Conservation (phyloP, 2,888 invertebrate genomes). For the Hedya salicella region DNA sequence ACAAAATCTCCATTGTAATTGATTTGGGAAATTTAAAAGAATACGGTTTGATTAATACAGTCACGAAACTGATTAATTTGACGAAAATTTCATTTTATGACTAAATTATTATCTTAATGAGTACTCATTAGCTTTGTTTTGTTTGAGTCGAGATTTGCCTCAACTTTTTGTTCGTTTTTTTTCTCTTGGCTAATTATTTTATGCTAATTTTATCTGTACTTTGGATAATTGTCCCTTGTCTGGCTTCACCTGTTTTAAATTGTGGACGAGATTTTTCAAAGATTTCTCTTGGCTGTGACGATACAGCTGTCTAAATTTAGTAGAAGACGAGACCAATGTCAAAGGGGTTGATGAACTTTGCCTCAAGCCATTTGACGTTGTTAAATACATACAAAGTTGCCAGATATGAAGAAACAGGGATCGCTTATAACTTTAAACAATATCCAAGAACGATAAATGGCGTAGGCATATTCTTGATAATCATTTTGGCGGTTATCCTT, state of each 20-base stretch:
- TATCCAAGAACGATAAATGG: no score
- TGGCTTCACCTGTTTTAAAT: slow-evolving; percentile 40
- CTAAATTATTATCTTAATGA: slow-evolving; percentile 68
- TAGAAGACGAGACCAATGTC: not conserved
- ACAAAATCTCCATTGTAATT: not conserved
- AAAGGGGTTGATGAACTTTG: not conserved
- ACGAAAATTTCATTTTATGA: slow-evolving; percentile 58
- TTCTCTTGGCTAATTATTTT: slow-evolving; percentile 67
- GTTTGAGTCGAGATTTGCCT: slow-evolving; percentile 54
- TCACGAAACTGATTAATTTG: slow-evolving; percentile 19
- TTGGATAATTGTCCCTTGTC: slow-evolving; percentile 56
- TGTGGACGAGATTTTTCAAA: slow-evolving; percentile 24
- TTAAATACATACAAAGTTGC: no score
- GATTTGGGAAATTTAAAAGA: not conserved
- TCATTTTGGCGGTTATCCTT: no score
- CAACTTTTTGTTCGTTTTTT: slow-evolving; percentile 54
- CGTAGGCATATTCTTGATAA: no score
- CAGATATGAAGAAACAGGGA: no score
- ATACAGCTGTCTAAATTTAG: not conserved
- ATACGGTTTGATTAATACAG: slow-evolving; percentile 4
- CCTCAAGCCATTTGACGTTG: not conserved
- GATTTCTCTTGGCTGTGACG: slow-evolving; percentile 2
- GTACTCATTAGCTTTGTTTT: slow-evolving; percentile 70
- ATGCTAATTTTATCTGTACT: slow-evolving; percentile 65
- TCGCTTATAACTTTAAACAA: no score